phyloP scores from a whole-genome alignment of 2,888 invertebrate species.

The Drosophila picticornis region DNA sequence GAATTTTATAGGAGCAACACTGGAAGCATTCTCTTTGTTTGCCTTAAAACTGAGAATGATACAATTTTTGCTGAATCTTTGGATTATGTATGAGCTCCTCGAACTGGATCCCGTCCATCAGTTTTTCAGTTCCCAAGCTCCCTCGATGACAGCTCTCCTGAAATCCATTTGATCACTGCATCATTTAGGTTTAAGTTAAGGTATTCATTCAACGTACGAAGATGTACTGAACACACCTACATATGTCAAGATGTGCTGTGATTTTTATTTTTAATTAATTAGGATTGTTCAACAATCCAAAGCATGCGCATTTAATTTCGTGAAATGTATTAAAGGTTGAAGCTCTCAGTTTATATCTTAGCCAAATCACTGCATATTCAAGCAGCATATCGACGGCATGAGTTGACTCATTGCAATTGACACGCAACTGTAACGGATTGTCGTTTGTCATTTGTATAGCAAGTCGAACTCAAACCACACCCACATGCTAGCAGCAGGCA shows the following conservation, averaged over 20 bases:
- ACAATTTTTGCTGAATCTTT: not conserved
- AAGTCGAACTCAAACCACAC: not conserved
- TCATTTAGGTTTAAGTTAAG: not conserved
- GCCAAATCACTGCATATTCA: not conserved
- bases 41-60: not conserved
- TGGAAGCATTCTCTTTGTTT: not conserved
- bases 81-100: not conserved
- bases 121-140: not conserved
- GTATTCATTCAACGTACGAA: not conserved
- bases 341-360: not conserved
- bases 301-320: not conserved
- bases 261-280: not conserved
- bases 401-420: slow-evolving; percentile 1
- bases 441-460: not conserved
- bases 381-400: not conserved
- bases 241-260: not conserved
- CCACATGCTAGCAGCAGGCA: not conserved
- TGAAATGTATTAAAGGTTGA: not conserved
- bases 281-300: not conserved
- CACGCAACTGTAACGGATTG: not conserved
- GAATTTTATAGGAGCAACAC: slow-evolving; percentile 11
- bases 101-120: not conserved
- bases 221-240: not conserved
- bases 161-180: not conserved
- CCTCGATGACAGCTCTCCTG: not conserved